These are phyloP conservation scores for Alectoris magna DNA, from an alignment of 2,797 vertebrate genomes.

Conservation along the genomic window DNA sequence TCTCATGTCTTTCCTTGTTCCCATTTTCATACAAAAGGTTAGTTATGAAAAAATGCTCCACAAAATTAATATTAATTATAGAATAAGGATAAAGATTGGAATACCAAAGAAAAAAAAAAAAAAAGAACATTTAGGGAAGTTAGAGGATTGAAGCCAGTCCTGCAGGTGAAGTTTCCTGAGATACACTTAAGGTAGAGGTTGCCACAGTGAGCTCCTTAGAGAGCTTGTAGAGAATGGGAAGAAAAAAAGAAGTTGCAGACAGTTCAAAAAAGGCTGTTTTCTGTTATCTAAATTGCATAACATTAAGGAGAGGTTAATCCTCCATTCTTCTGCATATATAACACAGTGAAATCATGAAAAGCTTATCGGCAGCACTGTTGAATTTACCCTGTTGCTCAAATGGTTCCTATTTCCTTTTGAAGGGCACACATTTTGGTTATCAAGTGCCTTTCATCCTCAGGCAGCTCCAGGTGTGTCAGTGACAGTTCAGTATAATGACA, in stretches of 20 bases:
- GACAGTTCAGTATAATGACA: neutral
- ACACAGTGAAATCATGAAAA: neutral
- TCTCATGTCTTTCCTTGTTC: neutral
- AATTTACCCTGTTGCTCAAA: neutral
- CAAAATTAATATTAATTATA: neutral
- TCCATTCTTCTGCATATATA: neutral
- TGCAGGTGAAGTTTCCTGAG: neutral
- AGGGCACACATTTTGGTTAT: neutral
- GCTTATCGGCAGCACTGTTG: neutral
- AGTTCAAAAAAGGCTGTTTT: neutral
- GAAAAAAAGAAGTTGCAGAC: neutral
- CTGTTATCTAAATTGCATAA: neutral
- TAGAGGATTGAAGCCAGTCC: neutral
- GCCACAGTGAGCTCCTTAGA: neutral
- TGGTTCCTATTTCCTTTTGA: neutral
- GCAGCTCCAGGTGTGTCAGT: constrained; percentile 15
- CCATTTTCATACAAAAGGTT: neutral
- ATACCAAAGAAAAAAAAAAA: neutral
- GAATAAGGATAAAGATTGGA: neutral
- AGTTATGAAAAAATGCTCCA: neutral
- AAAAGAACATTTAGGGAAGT: neutral
- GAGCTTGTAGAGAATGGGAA: neutral
- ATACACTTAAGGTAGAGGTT: neutral
- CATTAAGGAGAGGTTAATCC: neutral
- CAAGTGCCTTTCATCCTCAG: constrained; percentile 1